These are phyloP conservation scores for Tuberolachnus salignus DNA, from an alignment of 2,888 invertebrate species.

Conservation along the genomic window DNA sequence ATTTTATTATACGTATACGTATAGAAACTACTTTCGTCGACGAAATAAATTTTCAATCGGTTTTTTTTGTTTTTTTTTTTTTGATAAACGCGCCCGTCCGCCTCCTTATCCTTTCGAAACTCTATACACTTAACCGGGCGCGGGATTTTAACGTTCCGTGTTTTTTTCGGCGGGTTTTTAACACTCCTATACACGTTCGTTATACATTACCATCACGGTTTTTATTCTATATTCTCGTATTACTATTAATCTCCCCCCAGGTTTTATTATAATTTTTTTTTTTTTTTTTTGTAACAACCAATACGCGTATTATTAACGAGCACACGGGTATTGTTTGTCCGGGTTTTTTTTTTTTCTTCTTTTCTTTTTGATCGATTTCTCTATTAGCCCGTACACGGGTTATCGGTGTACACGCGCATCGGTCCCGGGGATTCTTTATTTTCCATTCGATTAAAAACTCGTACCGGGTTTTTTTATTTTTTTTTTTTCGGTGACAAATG, in stretches of 20 bases:
- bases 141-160: not conserved
- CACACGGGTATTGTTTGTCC: conserved; percentile 6
- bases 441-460: no score
- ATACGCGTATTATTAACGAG: conserved; percentile 36
- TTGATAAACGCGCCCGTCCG: not conserved
- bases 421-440: no score
- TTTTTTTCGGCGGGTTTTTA: not conserved
- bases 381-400: conserved; percentile 40
- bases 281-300: conserved; percentile 4
- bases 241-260: conserved; percentile 34
- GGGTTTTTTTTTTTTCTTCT: no score
- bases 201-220: not conserved
- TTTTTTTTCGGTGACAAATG: conserved; percentile 41
- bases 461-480: not conserved
- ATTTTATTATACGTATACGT: not conserved
- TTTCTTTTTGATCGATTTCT: conserved; percentile 54
- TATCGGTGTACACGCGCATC: not conserved
- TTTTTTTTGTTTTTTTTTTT: no score
- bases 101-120: not conserved
- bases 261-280: no score
- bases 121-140: not conserved
- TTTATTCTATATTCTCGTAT: conserved; percentile 27
- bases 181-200: no score
- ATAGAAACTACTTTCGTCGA: not conserved
- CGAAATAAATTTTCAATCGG: conserved; percentile 21